Evolutionary conservation across 1,140 invertebrate genomes (phyloP).

Genomic region (Leptonema lineaticorne): DNA sequence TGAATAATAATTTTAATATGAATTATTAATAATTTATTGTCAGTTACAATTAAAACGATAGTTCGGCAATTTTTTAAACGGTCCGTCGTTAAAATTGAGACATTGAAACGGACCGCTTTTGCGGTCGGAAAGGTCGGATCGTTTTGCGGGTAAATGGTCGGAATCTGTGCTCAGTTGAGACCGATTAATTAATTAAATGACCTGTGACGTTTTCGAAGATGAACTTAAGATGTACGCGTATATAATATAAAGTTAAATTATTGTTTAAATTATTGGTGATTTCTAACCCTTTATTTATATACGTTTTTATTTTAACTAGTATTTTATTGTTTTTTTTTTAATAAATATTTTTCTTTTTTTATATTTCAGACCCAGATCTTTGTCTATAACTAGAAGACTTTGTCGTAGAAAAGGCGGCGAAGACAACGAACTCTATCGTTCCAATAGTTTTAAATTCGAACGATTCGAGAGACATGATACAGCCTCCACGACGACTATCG

Average conservation of each 20-base stretch:
- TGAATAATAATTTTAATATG: too few species aligned
- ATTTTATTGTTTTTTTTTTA: too few species aligned
- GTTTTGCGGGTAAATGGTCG: background rate
- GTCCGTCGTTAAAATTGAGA: background rate
- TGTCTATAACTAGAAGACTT: constrained; percentile 64
- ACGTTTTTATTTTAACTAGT: too few species aligned
- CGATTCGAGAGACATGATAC: constrained; percentile 68
- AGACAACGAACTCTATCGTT: constrained; percentile 80
- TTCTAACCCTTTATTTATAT: too few species aligned
- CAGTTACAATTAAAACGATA: background rate
- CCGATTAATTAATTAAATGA: constrained; percentile 12
- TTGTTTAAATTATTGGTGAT: too few species aligned
- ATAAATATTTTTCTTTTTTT: too few species aligned
- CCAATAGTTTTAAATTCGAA: constrained; percentile 83
- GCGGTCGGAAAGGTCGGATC: background rate
- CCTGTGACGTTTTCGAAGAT: background rate
- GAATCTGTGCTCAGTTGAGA: background rate
- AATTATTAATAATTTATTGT: too few species aligned
- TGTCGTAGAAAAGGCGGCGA: constrained; percentile 65
- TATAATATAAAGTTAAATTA: too few species aligned
- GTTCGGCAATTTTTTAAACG: background rate
- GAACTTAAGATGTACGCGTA: too few species aligned
- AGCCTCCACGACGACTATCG: constrained; percentile 40
- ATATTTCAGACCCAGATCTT: constrained; percentile 46
- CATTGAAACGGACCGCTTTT: too few species aligned